A percentile compares a stretch with the other conserved stretches of the same genome.
phyloP scores from a whole-genome alignment of 35 echinoderm and acorn worm genomes.

The Apostichopus parvimensis region DNA sequence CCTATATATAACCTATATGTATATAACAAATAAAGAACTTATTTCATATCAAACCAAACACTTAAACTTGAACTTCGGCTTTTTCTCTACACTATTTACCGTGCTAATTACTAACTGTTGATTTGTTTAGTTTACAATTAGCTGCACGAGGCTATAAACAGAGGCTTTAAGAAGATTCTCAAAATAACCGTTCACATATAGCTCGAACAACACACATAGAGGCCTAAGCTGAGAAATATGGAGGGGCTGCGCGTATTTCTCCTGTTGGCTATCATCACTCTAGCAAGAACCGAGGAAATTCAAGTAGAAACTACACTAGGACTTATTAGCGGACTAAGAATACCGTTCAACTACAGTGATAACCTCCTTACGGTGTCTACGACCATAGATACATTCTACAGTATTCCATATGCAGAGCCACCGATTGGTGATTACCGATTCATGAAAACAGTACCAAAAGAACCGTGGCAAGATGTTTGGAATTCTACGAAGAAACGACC shows the following conservation, averaged over 20 bases:
- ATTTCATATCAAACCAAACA: no score
- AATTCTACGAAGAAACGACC: conserved; percentile 33
- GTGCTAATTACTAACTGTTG: no score
- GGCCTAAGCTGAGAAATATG: not conserved
- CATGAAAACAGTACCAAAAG: conserved; percentile 21
- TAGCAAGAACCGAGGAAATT: not conserved
- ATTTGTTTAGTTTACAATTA: no score
- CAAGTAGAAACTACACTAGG: conserved; percentile 9
- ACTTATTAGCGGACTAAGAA: not conserved
- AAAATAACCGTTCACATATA: no score
- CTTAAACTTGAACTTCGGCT: no score
- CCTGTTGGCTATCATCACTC: not conserved
- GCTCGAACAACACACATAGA: no score
- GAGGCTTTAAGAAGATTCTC: no score
- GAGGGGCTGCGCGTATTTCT: not conserved
- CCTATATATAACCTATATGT: no score
- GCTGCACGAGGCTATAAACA: no score
- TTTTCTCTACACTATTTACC: no score
- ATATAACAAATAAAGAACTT: no score
- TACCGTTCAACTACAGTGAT: conserved; percentile 16
- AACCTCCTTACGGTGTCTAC: not conserved
- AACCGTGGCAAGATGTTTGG: conserved; percentile 21
- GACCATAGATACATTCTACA: conserved; percentile 31
- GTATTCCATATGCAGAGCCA: conserved; percentile 47
- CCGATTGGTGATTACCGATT: conserved; percentile 37